These are phyloP conservation scores for Orthonychiurus folsomi DNA, from an alignment of 2,888 invertebrate species.

Conservation along the genomic window DNA sequence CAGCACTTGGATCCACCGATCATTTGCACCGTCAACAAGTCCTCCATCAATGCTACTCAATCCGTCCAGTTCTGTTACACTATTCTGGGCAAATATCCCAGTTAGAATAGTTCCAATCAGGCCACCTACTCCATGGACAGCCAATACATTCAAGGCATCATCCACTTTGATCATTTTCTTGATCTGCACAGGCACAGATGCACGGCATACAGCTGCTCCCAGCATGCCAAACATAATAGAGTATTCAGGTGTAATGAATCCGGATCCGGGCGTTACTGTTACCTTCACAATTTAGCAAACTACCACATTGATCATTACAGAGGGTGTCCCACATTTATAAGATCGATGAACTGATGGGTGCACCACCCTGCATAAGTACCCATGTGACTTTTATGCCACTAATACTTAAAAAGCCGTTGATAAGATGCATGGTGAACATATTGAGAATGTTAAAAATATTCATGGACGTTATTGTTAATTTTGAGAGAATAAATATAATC, in stretches of 20 bases:
- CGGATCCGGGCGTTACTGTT: constrained; percentile 16
- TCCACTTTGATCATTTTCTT: constrained; percentile 26
- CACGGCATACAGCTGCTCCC: constrained; percentile 23
- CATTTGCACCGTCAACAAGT: constrained; percentile 26
- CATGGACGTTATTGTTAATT: too few species aligned
- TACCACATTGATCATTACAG: too few species aligned
- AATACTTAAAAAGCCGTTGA: too few species aligned
- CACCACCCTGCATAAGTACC: too few species aligned
- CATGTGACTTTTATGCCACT: too few species aligned
- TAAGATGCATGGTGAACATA: too few species aligned
- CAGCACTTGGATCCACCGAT: constrained; percentile 26
- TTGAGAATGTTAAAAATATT: too few species aligned
- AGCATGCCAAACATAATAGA: constrained; percentile 26
- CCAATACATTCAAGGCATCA: constrained; percentile 30
- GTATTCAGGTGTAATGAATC: constrained; percentile 23
- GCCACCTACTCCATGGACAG: constrained; percentile 30
- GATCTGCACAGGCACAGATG: constrained; percentile 25
- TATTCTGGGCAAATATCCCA: constrained; percentile 30
- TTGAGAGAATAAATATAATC: too few species aligned
- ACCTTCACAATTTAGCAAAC: constrained; percentile 11
- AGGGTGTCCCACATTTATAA: too few species aligned
- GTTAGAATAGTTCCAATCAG: constrained; percentile 31
- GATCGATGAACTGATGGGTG: too few species aligned
- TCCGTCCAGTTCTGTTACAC: constrained; percentile 21
- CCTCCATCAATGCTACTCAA: constrained; percentile 11